Conservation (phyloP, 2,888 invertebrate species). For the Eristalinus sepulchralis region DNA sequence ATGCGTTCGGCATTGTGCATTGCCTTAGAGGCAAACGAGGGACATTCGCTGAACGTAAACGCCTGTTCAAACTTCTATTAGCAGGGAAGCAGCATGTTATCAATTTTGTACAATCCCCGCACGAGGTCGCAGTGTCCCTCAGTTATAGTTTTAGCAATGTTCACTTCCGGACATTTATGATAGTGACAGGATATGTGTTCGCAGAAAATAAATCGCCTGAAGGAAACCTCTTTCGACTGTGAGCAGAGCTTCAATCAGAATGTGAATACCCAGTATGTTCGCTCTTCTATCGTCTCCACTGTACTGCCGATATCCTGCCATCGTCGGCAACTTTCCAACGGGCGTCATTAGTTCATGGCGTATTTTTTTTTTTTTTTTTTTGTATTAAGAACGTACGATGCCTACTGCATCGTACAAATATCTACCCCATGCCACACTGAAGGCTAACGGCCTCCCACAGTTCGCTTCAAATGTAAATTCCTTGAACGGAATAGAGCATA, state of each 20-base stretch:
- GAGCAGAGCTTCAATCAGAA: too few species aligned
- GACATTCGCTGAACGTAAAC: too few species aligned
- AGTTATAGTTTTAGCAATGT: too few species aligned
- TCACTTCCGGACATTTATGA: too few species aligned
- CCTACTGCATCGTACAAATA: background rate
- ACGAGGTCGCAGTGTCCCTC: too few species aligned
- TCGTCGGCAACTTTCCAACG: background rate
- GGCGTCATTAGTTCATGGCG: background rate
- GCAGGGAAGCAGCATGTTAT: too few species aligned
- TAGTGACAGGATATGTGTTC: background rate
- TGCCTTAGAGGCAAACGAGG: too few species aligned
- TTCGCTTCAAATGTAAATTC: constrained; percentile 4
- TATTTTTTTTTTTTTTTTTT: background rate
- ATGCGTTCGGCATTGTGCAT: background rate
- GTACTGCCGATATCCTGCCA: background rate
- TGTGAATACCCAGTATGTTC: background rate
- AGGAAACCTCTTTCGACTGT: too few species aligned
- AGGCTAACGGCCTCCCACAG: background rate
- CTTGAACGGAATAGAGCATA: constrained; percentile 8
- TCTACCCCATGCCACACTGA: background rate
- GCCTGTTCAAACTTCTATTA: too few species aligned
- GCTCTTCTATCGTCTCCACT: background rate
- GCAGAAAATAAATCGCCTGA: background rate
- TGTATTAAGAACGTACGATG: background rate
- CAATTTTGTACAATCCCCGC: too few species aligned